A percentile compares a stretch with the other conserved stretches of the same genome.
These are phyloP conservation scores for Ardeotis arabs DNA, from an alignment of 2,113 vertebrate species.

Conservation along the genomic window DNA sequence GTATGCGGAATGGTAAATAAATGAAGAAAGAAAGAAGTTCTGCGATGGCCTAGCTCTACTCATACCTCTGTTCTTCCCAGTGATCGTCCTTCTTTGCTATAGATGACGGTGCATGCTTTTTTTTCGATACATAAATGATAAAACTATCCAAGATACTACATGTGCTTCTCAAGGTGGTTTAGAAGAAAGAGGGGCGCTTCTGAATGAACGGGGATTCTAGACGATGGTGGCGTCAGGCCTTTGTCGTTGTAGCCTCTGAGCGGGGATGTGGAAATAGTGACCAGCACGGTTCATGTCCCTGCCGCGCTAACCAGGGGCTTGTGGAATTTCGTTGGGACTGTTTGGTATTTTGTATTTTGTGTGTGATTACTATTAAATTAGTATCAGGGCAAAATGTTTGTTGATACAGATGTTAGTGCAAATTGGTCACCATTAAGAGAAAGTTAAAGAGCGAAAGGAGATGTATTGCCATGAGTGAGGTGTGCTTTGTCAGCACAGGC, in stretches of 20 bases:
- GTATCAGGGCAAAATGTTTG: neutral
- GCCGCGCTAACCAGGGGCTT: rapidly evolving
- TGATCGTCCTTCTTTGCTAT: neutral
- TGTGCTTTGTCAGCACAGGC: neutral
- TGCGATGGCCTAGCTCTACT: neutral
- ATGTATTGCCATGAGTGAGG: neutral
- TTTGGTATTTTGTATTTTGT: neutral
- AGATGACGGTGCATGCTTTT: neutral
- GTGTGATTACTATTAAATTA: neutral
- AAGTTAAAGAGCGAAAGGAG: neutral
- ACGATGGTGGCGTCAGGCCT: neutral
- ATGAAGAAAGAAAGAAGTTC: neutral
- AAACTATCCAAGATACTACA: neutral
- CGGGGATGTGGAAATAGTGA: neutral
- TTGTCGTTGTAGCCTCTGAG: neutral
- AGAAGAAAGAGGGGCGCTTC: neutral
- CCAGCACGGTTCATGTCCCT: neutral
- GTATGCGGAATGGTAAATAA: neutral
- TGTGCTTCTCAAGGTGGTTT: neutral
- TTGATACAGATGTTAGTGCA: neutral
- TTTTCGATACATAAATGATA: neutral
- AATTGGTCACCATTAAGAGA: neutral
- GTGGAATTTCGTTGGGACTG: neutral
- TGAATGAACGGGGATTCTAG: too few relatives aligned
- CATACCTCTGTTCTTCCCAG: neutral